Conservation (phyloP, 2,113 vertebrate species). For the Misgurnus anguillicaudatus region DNA sequence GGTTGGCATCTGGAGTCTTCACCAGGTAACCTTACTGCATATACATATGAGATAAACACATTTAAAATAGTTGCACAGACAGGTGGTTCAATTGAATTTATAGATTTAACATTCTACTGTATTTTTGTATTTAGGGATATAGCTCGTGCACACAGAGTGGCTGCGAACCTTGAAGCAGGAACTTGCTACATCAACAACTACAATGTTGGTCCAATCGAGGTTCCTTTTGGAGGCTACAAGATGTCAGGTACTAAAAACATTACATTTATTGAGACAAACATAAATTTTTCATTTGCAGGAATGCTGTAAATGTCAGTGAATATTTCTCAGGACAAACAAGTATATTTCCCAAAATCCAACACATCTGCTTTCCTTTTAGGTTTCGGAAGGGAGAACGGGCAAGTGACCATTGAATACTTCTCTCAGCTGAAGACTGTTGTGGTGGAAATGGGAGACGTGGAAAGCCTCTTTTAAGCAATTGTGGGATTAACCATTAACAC, state of each 20-base stretch:
- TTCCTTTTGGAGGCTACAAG: conserved; percentile 97
- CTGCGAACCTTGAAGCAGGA: conserved; percentile 85
- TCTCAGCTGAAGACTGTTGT: conserved; percentile 93
- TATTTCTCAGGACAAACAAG: not conserved
- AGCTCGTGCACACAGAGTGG: conserved; percentile 90
- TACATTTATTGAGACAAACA: not conserved
- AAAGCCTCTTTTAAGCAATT: conserved; percentile 79
- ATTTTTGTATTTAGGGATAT: conserved; percentile 78
- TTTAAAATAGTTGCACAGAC: no score
- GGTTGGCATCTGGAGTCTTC: conserved; percentile 93
- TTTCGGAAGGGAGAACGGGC: conserved; percentile 92
- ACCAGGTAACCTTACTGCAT: conserved; percentile 78
- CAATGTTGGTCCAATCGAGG: conserved; percentile 82
- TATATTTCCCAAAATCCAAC: conserved; percentile 16
- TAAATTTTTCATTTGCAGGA: not conserved
- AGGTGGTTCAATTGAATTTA: no score
- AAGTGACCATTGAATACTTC: conserved; percentile 88
- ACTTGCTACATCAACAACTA: conserved; percentile 98
- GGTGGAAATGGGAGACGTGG: conserved; percentile 92
- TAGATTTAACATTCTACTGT: no score
- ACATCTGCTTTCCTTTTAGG: conserved; percentile 69
- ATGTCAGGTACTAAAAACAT: conserved; percentile 80
- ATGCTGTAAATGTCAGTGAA: not conserved
- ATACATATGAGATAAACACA: no score
- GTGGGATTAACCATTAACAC: not conserved